phyloP scores from a whole-genome alignment of 2,113 vertebrate genomes.

The Halichoeres trimaculatus region DNA sequence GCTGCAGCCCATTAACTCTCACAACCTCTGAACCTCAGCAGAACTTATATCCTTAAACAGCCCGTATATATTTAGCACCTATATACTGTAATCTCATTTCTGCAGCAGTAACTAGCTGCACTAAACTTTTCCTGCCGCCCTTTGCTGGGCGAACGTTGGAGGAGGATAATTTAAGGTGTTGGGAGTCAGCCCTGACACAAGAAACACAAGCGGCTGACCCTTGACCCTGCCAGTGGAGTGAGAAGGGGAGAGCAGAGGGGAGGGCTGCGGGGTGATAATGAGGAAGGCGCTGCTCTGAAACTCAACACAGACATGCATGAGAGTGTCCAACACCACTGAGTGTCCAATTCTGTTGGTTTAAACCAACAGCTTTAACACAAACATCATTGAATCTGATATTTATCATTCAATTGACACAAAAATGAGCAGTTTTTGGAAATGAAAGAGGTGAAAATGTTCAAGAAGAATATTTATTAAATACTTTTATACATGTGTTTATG shows the following conservation, averaged over 20 bases:
- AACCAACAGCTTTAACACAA: not conserved
- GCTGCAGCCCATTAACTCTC: not conserved
- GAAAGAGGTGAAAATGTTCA: too few species aligned
- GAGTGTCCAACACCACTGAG: not conserved
- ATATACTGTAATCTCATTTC: not conserved
- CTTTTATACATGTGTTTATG: constrained; percentile 18
- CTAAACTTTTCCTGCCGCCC: not conserved
- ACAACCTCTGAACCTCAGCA: not conserved
- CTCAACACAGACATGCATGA: constrained; percentile 47
- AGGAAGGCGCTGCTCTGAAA: constrained; percentile 46
- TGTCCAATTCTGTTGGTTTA: not conserved
- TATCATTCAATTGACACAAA: not conserved
- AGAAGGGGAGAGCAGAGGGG: constrained; percentile 52
- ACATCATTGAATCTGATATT: not conserved
- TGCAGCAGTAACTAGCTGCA: not conserved
- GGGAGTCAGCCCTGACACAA: constrained; percentile 16
- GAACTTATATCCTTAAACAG: not conserved
- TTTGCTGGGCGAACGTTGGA: not conserved
- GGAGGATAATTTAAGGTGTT: constrained; percentile 30
- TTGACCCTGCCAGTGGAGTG: constrained; percentile 48
- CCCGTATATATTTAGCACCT: not conserved
- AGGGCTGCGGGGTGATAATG: constrained; percentile 63
- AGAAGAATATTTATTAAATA: too few species aligned
- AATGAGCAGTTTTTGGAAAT: not conserved
- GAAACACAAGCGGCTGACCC: constrained; percentile 47